Percentiles rank a stretch among this genome's conserved stretches.
phyloP scores from a whole-genome alignment of 2,113 vertebrate species.

The Chaenogobius annularis region DNA sequence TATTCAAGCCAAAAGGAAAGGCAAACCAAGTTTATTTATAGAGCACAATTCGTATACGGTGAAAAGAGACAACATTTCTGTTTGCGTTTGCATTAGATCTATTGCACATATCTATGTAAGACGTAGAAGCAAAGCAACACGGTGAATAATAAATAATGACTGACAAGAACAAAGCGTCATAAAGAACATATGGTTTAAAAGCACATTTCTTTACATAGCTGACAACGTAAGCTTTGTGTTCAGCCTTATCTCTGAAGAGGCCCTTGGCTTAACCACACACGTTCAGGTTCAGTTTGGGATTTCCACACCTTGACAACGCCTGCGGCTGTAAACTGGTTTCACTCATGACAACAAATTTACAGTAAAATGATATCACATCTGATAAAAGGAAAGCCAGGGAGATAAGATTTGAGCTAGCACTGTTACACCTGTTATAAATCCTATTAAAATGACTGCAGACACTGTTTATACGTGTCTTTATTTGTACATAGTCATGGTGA shows the following conservation, averaged over 20 bases:
- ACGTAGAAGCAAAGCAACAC: too few species aligned
- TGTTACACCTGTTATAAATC: neutral
- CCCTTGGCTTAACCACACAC: conserved; percentile 21
- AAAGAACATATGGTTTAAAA: neutral
- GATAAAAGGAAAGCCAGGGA: neutral
- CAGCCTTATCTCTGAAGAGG: neutral
- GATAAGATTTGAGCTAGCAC: neutral
- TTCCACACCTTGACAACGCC: neutral
- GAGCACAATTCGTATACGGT: too few species aligned
- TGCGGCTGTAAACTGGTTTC: neutral
- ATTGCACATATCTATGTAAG: too few species aligned
- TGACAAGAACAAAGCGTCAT: neutral
- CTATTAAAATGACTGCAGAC: neutral
- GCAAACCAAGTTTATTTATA: too few species aligned
- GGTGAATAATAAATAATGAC: neutral
- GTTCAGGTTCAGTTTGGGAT: neutral
- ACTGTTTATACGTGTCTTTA: too few species aligned
- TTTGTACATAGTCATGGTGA: too few species aligned
- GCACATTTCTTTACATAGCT: neutral
- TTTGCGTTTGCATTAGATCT: too few species aligned
- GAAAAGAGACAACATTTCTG: too few species aligned
- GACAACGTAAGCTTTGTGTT: neutral
- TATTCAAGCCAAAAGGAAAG: too few species aligned
- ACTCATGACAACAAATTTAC: neutral
- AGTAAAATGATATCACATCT: neutral